A percentile compares a stretch with the other conserved stretches of the same genome.
Evolutionary conservation across 1,140 invertebrate species (phyloP).

Genomic region (Zaprionus inermis): DNA sequence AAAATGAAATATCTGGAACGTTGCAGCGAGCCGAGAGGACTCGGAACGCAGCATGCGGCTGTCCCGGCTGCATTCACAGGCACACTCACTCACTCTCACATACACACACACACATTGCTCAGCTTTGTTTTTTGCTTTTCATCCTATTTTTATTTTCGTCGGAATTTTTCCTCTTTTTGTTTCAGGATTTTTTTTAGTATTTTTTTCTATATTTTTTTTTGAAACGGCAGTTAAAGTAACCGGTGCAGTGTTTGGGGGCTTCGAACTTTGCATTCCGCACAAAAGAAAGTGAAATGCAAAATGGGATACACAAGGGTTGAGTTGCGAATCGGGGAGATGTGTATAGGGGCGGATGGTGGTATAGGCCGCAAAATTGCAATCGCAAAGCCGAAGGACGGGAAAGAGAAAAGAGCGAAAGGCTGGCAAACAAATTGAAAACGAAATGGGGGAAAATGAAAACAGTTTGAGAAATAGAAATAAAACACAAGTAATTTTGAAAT

Average conservation of each 20-base stretch:
- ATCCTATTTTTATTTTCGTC: constrained; percentile 56
- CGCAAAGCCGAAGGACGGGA: constrained; percentile 31
- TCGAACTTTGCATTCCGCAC: constrained; percentile 76
- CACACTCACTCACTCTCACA: constrained; percentile 12
- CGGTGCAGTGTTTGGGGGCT: constrained; percentile 56
- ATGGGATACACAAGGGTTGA: constrained; percentile 2
- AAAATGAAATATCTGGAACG: constrained; percentile 69
- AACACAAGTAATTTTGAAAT: constrained; percentile 29
- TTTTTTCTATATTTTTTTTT: constrained; percentile 38
- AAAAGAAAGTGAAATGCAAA: constrained; percentile 77
- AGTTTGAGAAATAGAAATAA: constrained; percentile 17
- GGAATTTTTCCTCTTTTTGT: constrained; percentile 30
- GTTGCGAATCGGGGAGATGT: background rate
- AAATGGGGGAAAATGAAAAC: background rate
- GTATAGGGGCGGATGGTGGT: too few relatives aligned
- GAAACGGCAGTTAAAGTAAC: constrained; percentile 64
- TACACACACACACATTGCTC: constrained; percentile 14
- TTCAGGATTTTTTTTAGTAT: background rate
- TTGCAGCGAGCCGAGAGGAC: constrained; percentile 38
- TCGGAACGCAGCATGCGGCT: constrained; percentile 18
- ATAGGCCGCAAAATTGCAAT: constrained; percentile 46
- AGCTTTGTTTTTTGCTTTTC: constrained; percentile 29
- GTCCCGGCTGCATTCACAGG: constrained; percentile 50
- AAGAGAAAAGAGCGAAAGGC: constrained; percentile 22
- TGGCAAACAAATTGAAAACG: constrained; percentile 14